phyloP scores from a whole-genome alignment of 2,113 vertebrate genomes.

The Genyomyrus donnyi region DNA sequence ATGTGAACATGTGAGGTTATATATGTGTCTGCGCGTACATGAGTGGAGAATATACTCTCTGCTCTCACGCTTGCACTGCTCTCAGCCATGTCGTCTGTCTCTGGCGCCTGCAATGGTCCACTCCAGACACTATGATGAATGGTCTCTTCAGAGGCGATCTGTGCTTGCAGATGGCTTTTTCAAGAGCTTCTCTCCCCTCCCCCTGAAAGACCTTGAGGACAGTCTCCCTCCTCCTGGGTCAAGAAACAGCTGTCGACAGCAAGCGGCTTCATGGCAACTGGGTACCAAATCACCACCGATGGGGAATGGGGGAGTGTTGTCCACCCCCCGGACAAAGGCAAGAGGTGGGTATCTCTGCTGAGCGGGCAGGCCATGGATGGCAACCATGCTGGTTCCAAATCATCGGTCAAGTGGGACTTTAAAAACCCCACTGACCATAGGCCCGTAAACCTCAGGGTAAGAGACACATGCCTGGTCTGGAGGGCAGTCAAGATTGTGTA shows the following conservation, averaged over 20 bases:
- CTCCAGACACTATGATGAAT: slow-evolving; percentile 19
- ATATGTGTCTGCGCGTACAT: not conserved
- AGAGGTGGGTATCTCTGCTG: not conserved
- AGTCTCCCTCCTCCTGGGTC: not conserved
- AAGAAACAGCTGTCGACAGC: slow-evolving; percentile 10
- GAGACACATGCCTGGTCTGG: not conserved
- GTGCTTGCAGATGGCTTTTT: slow-evolving; percentile 24
- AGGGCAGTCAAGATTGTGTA: not conserved
- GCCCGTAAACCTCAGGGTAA: not conserved
- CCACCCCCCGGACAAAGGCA: not conserved
- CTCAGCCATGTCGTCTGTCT: not conserved
- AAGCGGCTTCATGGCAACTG: not conserved
- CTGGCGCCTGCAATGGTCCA: not conserved
- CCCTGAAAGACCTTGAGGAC: not conserved
- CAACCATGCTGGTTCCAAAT: not conserved
- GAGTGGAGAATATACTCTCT: not conserved
- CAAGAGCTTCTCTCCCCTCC: not conserved
- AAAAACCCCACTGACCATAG: not conserved
- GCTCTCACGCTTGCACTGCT: not conserved
- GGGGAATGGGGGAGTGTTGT: not conserved
- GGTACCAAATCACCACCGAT: not conserved
- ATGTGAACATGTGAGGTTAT: not conserved
- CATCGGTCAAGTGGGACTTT: not conserved
- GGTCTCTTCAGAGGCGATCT: slow-evolving; percentile 17
- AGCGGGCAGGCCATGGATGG: not conserved